Percentiles rank a stretch among this genome's conserved stretches.
phyloP scores from a whole-genome alignment of 2,888 invertebrate genomes.

The Sphecodes monilicornis region DNA sequence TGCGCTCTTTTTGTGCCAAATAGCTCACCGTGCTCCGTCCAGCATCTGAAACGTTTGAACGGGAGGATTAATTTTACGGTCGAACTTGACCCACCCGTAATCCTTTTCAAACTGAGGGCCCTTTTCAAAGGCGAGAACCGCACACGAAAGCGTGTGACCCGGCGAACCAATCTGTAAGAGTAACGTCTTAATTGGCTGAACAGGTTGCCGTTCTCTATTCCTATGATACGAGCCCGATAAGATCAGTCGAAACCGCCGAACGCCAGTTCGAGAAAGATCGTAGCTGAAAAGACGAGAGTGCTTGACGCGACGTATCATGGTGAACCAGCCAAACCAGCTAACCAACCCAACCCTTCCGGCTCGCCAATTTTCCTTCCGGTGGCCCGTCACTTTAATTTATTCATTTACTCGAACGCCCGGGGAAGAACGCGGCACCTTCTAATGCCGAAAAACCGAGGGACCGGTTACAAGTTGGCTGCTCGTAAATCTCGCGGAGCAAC shows the following conservation, averaged over 20 bases:
- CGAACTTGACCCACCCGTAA: not conserved
- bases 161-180: constrained; percentile 50
- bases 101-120: constrained; percentile 38
- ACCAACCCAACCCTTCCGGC: not conserved
- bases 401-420: constrained; percentile 22
- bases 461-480: constrained; percentile 28
- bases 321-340: not conserved
- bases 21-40: too few relatives aligned
- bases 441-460: constrained; percentile 25
- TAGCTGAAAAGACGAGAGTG: constrained; percentile 16
- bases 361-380: not conserved
- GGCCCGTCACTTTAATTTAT: constrained; percentile 26
- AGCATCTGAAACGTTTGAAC: constrained; percentile 29
- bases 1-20: too few relatives aligned
- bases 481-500: constrained; percentile 30
- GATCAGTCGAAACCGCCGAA: constrained; percentile 13
- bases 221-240: not conserved
- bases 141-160: constrained; percentile 26
- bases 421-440: constrained; percentile 17
- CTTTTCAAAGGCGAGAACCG: constrained; percentile 40
- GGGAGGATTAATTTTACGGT: constrained; percentile 55
- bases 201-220: not conserved
- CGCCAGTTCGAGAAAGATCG: not conserved
- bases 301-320: constrained; percentile 6
- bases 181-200: constrained; percentile 56